These are phyloP conservation scores for Eurosta solidaginis DNA, from an alignment of 1,140 invertebrate species.

Conservation along the genomic window DNA sequence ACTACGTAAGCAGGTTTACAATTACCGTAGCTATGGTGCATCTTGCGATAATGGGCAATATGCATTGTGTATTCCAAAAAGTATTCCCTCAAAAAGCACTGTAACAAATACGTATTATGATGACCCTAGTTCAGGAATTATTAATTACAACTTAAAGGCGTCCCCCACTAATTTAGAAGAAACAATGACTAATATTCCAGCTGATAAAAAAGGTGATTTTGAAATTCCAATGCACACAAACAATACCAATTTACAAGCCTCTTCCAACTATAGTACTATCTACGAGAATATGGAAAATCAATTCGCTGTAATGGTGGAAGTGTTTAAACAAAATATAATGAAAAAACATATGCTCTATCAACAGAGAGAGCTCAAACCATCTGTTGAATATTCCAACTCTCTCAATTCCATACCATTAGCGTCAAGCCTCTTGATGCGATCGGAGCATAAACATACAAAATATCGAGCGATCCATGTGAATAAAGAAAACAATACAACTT, in stretches of 20 bases:
- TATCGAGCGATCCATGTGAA: conserved; percentile 29
- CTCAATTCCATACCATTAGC: neutral
- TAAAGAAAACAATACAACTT: neutral
- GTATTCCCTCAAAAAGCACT: conserved; percentile 42
- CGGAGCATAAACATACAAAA: neutral
- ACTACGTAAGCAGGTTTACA: conserved; percentile 46
- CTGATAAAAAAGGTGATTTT: neutral
- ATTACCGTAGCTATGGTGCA: conserved; percentile 14
- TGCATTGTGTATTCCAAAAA: conserved; percentile 41
- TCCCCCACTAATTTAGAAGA: neutral
- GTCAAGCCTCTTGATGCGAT: neutral
- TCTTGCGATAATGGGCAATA: neutral
- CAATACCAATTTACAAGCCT: neutral
- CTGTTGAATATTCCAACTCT: conserved; percentile 10
- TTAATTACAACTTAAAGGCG: neutral
- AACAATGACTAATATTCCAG: neutral
- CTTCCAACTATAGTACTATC: neutral
- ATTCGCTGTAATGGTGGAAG: conserved; percentile 25
- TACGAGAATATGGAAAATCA: neutral
- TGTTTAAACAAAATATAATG: conserved; percentile 34
- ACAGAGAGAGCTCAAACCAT: neutral
- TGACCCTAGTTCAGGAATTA: neutral
- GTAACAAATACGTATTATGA: neutral
- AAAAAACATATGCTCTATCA: conserved; percentile 8
- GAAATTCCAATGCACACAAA: neutral